Conservation (phyloP, 2,797 vertebrate species). For the Syngnathus rostellatus region DNA sequence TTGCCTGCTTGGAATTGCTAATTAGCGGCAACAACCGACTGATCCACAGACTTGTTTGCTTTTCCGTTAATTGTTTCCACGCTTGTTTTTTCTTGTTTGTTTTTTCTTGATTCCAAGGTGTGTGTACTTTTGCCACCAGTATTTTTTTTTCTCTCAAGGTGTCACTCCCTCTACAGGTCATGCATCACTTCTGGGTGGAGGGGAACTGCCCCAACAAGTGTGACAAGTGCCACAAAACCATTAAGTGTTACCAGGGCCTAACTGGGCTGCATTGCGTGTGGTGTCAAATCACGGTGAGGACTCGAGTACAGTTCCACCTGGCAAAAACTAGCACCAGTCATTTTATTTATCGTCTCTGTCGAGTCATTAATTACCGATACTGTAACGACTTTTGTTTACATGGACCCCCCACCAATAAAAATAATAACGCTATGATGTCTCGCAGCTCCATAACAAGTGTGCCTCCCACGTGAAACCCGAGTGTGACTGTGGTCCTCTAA, state of each 20-base stretch:
- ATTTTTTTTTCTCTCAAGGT: constrained; percentile 12
- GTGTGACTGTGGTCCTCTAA: constrained; percentile 88
- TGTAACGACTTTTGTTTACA: no score
- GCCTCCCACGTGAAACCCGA: constrained; percentile 90
- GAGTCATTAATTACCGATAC: constrained; percentile 27
- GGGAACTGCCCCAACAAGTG: constrained; percentile 92
- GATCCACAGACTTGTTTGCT: neutral
- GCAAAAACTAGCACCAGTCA: no score
- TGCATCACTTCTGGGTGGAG: constrained; percentile 95
- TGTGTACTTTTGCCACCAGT: neutral
- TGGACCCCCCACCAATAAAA: constrained; percentile 11
- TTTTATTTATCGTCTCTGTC: no score
- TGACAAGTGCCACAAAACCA: constrained; percentile 93
- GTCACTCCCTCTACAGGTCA: constrained; percentile 68
- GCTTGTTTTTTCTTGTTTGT: neutral
- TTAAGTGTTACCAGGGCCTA: constrained; percentile 94
- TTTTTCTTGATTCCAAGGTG: neutral
- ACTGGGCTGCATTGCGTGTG: constrained; percentile 92
- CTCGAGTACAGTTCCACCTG: no score
- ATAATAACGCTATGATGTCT: constrained; percentile 18
- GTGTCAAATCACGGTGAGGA: constrained; percentile 90
- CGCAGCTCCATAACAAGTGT: constrained; percentile 91
- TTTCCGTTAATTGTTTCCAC: neutral
- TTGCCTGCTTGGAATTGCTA: constrained; percentile 43
- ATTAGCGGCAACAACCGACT: constrained; percentile 40